A percentile compares a stretch with the other conserved stretches of the same genome.
Conservation (phyloP, 1,140 invertebrate genomes). For the Trichonephila inaurata region DNA sequence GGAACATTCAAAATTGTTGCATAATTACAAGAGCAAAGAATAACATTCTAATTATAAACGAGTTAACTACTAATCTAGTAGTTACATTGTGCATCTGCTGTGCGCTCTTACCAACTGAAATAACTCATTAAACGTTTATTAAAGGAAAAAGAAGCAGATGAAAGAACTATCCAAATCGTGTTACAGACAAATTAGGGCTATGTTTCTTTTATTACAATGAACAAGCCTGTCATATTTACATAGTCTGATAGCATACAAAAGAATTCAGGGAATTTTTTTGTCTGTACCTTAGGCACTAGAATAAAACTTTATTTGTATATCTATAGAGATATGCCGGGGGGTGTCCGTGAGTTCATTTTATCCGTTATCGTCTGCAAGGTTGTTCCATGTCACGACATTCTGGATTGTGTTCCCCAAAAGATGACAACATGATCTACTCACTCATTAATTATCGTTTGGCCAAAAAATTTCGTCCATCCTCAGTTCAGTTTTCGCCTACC, state of each 20-base stretch:
- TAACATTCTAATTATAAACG: not conserved
- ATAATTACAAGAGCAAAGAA: not conserved
- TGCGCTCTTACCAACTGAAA: not conserved
- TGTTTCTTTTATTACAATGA: not conserved
- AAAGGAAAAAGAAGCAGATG: not conserved
- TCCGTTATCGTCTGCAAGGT: slow-evolving; percentile 59
- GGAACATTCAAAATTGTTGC: not conserved
- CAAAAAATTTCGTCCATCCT: slow-evolving; percentile 2
- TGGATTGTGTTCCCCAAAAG: slow-evolving; percentile 55
- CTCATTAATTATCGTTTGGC: slow-evolving; percentile 71
- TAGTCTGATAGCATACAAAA: not conserved
- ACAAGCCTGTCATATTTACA: not conserved
- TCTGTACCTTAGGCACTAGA: not conserved
- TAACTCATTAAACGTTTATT: not conserved
- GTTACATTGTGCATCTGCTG: not conserved
- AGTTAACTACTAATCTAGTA: not conserved
- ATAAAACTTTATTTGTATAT: not conserved
- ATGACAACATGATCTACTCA: slow-evolving; percentile 69
- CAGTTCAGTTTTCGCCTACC: slow-evolving; percentile 28
- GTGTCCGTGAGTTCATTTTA: slow-evolving; percentile 43
- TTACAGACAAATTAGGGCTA: not conserved
- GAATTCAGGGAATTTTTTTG: not conserved
- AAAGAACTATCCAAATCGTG: not conserved
- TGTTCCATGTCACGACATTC: slow-evolving; percentile 62
- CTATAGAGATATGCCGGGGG: slow-evolving; percentile 23